Evolutionary conservation across 1,140 invertebrate species (phyloP), one percentile per base, ranked within the genome.

Genomic region (Papilio aristodemus): DNA sequence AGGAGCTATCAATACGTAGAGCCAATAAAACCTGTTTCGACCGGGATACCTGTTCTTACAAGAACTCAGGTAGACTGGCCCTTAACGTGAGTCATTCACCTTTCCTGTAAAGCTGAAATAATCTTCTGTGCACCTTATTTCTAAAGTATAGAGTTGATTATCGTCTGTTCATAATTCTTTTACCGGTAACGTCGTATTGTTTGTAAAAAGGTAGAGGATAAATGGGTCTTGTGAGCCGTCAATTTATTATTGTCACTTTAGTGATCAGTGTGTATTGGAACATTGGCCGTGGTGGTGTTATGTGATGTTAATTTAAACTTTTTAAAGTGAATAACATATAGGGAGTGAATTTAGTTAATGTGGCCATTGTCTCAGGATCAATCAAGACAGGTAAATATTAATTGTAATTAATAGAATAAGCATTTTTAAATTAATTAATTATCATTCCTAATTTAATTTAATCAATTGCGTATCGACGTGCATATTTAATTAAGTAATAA

Each of bases 241-340:
- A 77, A 77, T 79, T 79, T 81, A 77, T 80, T 80, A 72, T 78
- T 80, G 71, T 77, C 71, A 70, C 38, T 70, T 70, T 68, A 54
- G 68, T 68, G 68, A 73, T 75, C 79, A 85, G 79, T 86, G 74
- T 77, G 78, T 77, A 75, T 78, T 74, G 66, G 69, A 73, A 59
- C 67, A 59, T 43, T 69, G 69, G 63, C 70, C 71, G 69, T 39
- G 64, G 54, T 75, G 69, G 79, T 79, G 73, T 77, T 75, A 70
- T 72, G 76, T 77, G 69, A 66, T 70, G 67, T 72, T 66, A 68
- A 69, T 60, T 69, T 46, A 38, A 70, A 50, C 37, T 17, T 66
- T 41, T 59, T 19, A 67, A 75, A 58, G 70, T 58, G 54, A 69
- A 46, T 70, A 50, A 37, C 70, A 27, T 38, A 39, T 11, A 39